A percentile compares a stretch with the other conserved stretches of the same genome.
Evolutionary conservation across 2,113 vertebrate species (phyloP).

Genomic region (Calonectris borealis): DNA sequence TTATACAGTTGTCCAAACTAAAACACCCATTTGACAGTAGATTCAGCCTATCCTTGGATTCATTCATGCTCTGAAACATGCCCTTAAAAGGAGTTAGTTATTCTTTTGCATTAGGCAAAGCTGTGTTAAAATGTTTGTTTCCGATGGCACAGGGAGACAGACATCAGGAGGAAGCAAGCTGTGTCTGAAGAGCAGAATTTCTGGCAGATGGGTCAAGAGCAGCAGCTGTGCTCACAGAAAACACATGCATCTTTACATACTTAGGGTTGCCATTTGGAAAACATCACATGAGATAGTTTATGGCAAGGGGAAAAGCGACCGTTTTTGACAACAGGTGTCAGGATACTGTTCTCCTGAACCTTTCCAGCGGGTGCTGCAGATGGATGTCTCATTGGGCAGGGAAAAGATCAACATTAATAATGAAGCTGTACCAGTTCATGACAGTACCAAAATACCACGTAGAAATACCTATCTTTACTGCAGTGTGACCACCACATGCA

Average conservation of each 20-base stretch:
- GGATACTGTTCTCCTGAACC: neutral
- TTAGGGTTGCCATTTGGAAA: slow-evolving; percentile 29
- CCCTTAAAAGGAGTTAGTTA: slow-evolving; percentile 14
- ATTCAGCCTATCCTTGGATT: neutral
- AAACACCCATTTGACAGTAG: neutral
- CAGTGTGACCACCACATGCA: neutral
- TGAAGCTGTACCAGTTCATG: neutral
- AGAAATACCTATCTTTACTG: neutral
- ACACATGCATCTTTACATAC: slow-evolving; percentile 30
- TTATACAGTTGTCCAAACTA: neutral
- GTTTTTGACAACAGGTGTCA: neutral
- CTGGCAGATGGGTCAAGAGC: slow-evolving; percentile 67
- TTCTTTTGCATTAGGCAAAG: slow-evolving; percentile 39
- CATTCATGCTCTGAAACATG: neutral
- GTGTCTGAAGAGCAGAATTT: slow-evolving; percentile 62
- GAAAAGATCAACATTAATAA: slow-evolving; percentile 1
- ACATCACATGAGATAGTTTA: neutral
- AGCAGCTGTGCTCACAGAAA: slow-evolving; percentile 57
- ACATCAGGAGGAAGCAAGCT: slow-evolving; percentile 45
- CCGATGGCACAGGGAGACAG: slow-evolving; percentile 33
- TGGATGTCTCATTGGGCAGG: neutral
- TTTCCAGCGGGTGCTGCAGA: neutral
- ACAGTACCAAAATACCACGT: neutral
- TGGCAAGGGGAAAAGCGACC: neutral
- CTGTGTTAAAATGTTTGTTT: slow-evolving; percentile 54